Evolutionary conservation across 1,140 invertebrate species (phyloP).

Genomic region (Littorina saxatilis): DNA sequence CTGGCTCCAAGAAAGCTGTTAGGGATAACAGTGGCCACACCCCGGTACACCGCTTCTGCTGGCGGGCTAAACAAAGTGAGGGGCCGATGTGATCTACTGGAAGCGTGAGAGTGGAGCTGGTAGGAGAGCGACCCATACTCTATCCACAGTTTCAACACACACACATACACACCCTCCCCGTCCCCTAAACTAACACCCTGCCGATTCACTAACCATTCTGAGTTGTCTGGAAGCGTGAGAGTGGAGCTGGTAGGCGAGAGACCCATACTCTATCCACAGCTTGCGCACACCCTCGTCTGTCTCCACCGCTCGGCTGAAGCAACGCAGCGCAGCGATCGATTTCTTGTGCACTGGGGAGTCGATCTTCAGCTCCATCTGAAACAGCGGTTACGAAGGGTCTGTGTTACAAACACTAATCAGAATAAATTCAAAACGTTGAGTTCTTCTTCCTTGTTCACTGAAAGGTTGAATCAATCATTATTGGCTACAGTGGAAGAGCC

Average conservation of each 20-base stretch:
- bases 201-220: slow-evolving; percentile 79
- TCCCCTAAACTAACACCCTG: no score
- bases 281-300: slow-evolving; percentile 83
- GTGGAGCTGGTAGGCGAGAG: slow-evolving; percentile 90
- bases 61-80: no score
- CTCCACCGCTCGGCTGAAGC: slow-evolving; percentile 86
- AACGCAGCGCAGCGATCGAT: slow-evolving; percentile 83
- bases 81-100: no score
- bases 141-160: no score
- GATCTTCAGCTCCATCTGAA: slow-evolving; percentile 78
- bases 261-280: slow-evolving; percentile 92
- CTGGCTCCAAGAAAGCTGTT: no score
- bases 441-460: background rate
- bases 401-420: background rate
- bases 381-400: slow-evolving; percentile 36
- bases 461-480: background rate
- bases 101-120: no score
- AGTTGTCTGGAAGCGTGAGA: slow-evolving; percentile 90
- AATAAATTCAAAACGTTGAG: background rate
- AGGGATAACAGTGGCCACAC: no score
- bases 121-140: no score
- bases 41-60: no score
- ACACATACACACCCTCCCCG: no score
- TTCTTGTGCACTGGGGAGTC: slow-evolving; percentile 83
- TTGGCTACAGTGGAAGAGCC: no score